phyloP scores from a whole-genome alignment of 1,140 invertebrate genomes.

The Berghia stephanieae region DNA sequence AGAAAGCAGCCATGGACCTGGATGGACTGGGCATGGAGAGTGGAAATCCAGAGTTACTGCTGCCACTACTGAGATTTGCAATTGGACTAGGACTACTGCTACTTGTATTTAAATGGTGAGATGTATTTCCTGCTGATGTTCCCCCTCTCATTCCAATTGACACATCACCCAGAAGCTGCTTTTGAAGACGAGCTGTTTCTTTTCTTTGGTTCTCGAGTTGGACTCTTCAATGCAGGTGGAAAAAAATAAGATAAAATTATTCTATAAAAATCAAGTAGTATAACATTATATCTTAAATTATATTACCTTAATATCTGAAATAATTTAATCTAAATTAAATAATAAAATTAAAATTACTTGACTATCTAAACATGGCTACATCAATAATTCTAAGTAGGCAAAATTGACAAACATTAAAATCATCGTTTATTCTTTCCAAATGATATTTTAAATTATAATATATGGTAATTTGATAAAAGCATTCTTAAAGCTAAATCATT shows the following conservation, averaged over 20 bases:
- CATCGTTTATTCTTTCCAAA: not conserved
- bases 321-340: not conserved
- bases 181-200: slow-evolving; percentile 55
- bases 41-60: slow-evolving; percentile 21
- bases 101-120: no score
- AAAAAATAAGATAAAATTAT: not conserved
- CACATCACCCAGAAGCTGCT: slow-evolving; percentile 45
- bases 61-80: not conserved
- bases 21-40: slow-evolving; percentile 42
- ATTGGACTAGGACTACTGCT: not conserved
- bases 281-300: no score
- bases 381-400: not conserved
- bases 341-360: not conserved
- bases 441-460: not conserved
- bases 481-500: not conserved
- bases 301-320: not conserved
- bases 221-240: slow-evolving; percentile 34
- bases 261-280: not conserved
- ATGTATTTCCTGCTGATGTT: no score
- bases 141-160: no score
- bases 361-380: not conserved
- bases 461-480: no score
- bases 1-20: slow-evolving; percentile 53
- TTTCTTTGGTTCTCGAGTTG: slow-evolving; percentile 56
- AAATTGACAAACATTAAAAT: not conserved